Conservation (phyloP, 2,797 vertebrate genomes). For the Ceryle rudis region DNA sequence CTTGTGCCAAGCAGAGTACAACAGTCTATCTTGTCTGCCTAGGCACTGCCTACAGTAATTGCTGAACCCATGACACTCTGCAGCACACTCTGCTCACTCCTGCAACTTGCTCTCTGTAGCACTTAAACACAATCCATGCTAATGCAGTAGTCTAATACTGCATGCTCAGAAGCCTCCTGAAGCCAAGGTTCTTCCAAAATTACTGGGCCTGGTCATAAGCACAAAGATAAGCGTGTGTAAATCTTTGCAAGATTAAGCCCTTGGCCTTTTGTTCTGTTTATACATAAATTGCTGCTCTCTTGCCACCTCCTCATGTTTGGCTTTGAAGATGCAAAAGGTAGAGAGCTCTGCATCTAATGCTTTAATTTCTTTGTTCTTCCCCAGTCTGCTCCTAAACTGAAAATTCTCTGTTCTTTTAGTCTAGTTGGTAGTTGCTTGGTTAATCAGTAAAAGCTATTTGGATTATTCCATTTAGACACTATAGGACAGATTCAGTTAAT, state of each 20-base stretch:
- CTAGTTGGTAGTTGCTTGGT: not conserved
- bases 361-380: not conserved
- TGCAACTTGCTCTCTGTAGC: not conserved
- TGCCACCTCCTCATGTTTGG: not conserved
- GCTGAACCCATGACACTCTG: fast-evolving
- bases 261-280: not conserved
- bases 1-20: not conserved
- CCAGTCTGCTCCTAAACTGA: not conserved
- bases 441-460: not conserved
- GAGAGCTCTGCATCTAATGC: not conserved
- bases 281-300: not conserved
- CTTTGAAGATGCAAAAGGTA: not conserved
- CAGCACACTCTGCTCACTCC: not conserved
- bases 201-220: not conserved
- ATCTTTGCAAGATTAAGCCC: not conserved
- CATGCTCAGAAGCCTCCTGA: not conserved
- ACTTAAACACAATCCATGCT: not conserved
- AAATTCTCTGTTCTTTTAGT: not conserved
- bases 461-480: not conserved
- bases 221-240: not conserved
- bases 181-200: not conserved
- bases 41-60: not conserved
- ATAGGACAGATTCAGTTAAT: not conserved
- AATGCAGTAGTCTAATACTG: not conserved
- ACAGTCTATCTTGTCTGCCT: not conserved